These are phyloP conservation scores for Zelleria hepariella DNA, from an alignment of 2,888 invertebrate species.

Conservation along the genomic window DNA sequence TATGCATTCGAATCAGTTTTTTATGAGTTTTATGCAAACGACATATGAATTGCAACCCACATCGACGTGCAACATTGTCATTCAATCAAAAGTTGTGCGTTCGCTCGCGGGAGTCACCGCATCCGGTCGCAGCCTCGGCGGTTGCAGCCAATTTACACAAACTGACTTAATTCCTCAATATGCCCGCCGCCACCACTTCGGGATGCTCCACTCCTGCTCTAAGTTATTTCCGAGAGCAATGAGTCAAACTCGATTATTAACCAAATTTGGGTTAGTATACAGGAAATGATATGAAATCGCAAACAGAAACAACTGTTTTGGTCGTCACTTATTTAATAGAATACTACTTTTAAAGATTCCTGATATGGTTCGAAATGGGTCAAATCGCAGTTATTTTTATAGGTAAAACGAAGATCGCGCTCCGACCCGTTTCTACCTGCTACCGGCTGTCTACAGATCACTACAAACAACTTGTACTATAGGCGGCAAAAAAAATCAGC, in stretches of 20 bases:
- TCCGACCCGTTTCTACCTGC: too few species aligned
- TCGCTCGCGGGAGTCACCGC: conserved; percentile 4
- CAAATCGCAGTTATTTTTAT: too few species aligned
- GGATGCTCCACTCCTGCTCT: neutral
- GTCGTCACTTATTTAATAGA: too few species aligned
- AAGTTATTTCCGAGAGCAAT: neutral
- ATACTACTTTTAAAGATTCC: too few species aligned
- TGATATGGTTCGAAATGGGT: too few species aligned
- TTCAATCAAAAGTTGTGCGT: conserved; percentile 38
- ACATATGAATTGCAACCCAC: neutral
- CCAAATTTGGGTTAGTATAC: neutral
- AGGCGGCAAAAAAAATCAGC: too few species aligned
- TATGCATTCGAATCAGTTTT: neutral
- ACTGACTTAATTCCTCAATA: conserved; percentile 37
- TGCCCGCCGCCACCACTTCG: neutral
- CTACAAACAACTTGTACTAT: too few species aligned
- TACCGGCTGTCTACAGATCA: too few species aligned
- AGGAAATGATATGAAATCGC: neutral
- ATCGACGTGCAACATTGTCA: conserved; percentile 8
- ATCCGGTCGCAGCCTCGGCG: conserved; percentile 31
- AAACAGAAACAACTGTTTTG: too few species aligned
- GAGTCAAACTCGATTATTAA: neutral
- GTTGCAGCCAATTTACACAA: conserved; percentile 52
- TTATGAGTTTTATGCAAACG: neutral
- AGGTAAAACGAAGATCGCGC: too few species aligned